Conservation (phyloP, 2,797 vertebrate genomes). For the Cichlasoma orientale region DNA sequence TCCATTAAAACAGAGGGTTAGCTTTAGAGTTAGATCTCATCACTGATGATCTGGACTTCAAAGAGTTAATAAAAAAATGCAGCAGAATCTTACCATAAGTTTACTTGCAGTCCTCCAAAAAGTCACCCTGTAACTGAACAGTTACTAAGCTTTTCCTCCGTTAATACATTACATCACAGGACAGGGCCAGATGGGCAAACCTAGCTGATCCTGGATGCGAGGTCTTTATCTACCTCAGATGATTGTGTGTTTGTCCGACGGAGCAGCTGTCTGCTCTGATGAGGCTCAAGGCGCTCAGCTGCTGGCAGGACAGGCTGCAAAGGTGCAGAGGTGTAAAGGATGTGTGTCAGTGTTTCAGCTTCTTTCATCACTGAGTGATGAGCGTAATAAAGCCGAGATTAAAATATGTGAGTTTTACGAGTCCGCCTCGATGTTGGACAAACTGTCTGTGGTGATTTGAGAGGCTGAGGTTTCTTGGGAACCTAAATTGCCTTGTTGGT, state of each 20-base stretch:
- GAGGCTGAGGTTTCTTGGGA: conserved; percentile 25
- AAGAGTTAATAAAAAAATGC: background rate
- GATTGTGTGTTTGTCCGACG: conserved; percentile 16
- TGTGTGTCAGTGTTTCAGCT: conserved; percentile 24
- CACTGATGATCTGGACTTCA: background rate
- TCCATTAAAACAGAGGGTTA: background rate
- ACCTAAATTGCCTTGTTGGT: conserved; percentile 65
- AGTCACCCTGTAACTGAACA: background rate
- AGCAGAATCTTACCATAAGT: background rate
- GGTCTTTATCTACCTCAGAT: conserved; percentile 48
- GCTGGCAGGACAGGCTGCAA: background rate
- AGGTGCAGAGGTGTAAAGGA: conserved; percentile 17
- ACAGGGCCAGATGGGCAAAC: conserved; percentile 41
- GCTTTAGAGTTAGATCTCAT: background rate
- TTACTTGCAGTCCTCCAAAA: background rate
- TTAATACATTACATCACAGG: conserved; percentile 42
- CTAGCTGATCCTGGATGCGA: conserved; percentile 36
- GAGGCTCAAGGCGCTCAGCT: conserved; percentile 15
- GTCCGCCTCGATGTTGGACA: conserved; percentile 27
- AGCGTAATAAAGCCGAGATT: conserved; percentile 28
- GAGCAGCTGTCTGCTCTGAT: conserved; percentile 36
- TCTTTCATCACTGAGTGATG: conserved; percentile 33
- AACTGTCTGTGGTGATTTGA: conserved; percentile 33
- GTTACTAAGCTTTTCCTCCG: conserved; percentile 1
- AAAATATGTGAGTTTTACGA: conserved; percentile 28